A percentile compares a stretch with the other conserved stretches of the same genome.
Evolutionary conservation across 2,888 invertebrate genomes (phyloP).

Genomic region (Rambutsinella grinnellia): DNA sequence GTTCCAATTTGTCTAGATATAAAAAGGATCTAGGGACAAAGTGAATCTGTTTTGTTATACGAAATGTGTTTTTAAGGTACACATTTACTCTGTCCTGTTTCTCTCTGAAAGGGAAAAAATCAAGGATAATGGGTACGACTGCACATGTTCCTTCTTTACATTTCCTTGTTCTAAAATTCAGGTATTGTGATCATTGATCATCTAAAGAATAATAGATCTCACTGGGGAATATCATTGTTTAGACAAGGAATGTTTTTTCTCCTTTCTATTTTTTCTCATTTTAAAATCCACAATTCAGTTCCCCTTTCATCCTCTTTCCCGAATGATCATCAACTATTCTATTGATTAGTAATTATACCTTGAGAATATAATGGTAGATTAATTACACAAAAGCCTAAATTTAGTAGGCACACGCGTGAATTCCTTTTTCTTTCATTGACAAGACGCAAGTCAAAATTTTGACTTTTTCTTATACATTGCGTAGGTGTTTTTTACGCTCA

Average conservation of each 20-base stretch:
- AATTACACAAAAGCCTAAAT: too few species aligned
- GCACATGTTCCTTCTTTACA: slow-evolving; percentile 22
- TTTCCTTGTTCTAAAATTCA: slow-evolving; percentile 45
- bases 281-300: neutral
- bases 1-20: too few species aligned
- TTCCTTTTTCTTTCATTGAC: neutral
- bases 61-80: neutral
- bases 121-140: slow-evolving; percentile 52
- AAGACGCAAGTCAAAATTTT: neutral
- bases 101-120: slow-evolving; percentile 27
- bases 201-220: neutral
- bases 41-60: neutral
- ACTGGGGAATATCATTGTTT: neutral
- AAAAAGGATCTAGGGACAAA: too few species aligned
- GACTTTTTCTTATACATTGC: neutral
- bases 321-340: too few species aligned
- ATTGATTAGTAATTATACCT: too few species aligned
- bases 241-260: neutral
- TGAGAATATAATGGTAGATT: neutral
- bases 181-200: neutral
- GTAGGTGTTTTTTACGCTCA: neutral
- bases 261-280: neutral
- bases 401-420: too few species aligned
- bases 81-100: slow-evolving; percentile 1
- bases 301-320: neutral